Evolutionary conservation across 2,797 vertebrate genomes (phyloP).

Genomic region (Pipistrellus pygmaeus): DNA sequence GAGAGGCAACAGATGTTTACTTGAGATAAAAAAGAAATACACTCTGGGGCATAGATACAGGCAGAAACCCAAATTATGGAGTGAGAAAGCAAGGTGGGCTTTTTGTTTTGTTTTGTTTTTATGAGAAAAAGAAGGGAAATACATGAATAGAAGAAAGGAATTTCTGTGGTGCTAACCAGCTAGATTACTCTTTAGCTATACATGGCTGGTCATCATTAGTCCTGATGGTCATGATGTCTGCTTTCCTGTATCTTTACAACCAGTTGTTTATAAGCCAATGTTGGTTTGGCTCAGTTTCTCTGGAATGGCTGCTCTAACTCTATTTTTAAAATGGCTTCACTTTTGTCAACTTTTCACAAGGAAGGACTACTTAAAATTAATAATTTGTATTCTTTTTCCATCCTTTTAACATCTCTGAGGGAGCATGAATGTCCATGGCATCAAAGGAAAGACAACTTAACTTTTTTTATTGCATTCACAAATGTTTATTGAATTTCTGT

Average conservation of each 20-base stretch:
- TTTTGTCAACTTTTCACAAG: background rate
- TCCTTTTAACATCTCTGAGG: background rate
- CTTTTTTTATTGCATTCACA: background rate
- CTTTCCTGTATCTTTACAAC: background rate
- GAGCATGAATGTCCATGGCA: background rate
- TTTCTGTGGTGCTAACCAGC: background rate
- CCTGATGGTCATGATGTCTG: background rate
- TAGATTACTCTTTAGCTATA: background rate
- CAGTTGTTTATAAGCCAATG: background rate
- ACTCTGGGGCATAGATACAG: background rate
- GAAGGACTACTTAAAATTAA: constrained; percentile 4
- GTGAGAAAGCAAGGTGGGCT: background rate
- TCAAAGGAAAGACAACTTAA: background rate
- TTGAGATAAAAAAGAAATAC: background rate
- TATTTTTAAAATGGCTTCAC: background rate
- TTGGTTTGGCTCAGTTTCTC: background rate
- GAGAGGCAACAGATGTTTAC: background rate
- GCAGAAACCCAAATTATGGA: background rate
- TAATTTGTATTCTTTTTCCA: background rate
- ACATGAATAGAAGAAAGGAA: background rate
- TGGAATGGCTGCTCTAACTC: background rate
- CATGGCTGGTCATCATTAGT: background rate
- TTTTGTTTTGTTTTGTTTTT: background rate
- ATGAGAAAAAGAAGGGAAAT: background rate
- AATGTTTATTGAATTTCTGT: background rate